Evolutionary conservation across 1,140 invertebrate species (phyloP), one percentile per base, ranked within the genome.

Genomic region (Dendroctonus valens): DNA sequence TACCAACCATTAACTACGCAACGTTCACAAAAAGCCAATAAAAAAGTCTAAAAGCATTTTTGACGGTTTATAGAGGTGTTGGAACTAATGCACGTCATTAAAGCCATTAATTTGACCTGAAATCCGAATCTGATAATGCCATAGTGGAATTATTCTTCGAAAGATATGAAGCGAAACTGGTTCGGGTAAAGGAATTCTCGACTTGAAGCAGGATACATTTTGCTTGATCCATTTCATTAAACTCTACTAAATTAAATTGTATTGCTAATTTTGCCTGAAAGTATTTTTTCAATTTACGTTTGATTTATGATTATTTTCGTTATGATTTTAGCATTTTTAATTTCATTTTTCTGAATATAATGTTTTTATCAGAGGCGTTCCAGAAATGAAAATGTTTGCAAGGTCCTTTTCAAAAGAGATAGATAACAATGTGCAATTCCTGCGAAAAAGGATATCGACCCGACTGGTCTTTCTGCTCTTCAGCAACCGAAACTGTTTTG

Each of bases 41-140:
- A 55, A 46, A 46, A 55, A 41, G 8, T 42, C 55, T 58, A 58
- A 58, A 58, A 58, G 55, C 55, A 58, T 58, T 58, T 58, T 46
- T 58, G 55, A 15, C 55, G 41, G 40, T 58, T 58, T 44, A 14
- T 58, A n/a, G 41, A 58, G 55, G 55, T 58, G 55, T 58, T 46
- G 41, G 41, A 37, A 58, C 40, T 46, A 58, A 58, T 15, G 7
- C 55, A 14, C 11, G 55, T 58, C 55, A 46, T 58, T 58, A 58
- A 15, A 42, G 42, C 40, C 55, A 58, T 58, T 58, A 58, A 55
- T 52, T 15, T 12, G 50, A 15, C 50, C 15, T 26, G 50, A 52
- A 52, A 15, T 26, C 14, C 50, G 5, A 26, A 52, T 52, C 50
- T 52, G 50, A 52, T 52, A 52, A 52, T 52, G 15, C 15, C 15